Base-by-base conservation (phyloP, 2,797 vertebrate genomes). In the Myiotriccus ornatus region DNA sequence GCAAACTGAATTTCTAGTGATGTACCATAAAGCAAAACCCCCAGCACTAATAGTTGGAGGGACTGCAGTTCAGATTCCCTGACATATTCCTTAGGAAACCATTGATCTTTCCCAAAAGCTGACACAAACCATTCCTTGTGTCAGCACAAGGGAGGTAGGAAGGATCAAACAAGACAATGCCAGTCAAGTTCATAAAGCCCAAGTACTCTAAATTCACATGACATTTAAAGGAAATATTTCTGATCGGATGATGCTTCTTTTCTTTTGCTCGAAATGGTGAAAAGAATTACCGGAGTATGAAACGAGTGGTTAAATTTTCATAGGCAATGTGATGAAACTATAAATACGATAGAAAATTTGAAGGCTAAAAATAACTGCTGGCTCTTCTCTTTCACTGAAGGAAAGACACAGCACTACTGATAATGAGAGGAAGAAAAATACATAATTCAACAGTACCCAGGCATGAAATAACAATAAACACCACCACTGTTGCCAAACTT, bases 301-400 rank as follows among this genome's bases (percentile, higher is more conserved):
- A 89, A 80, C 5, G 7, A 5, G 41, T 46, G 34, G 21, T 73
- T 74, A 50, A 50, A 78, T 64, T 32, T 79, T 87, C 85, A 69
- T 1, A 67, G 60, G 35, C 37, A 93, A 47, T 43, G 21, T 53
- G 84, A 90, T 30, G 39, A 87, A 92, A 78, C 46, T 68, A 84
- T 60, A 80, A 92, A 87, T 64, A 78, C 0, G 1, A 57, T 20
- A 74, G 15, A 62, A 90, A 90, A 62, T 43, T 62, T 12, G 39
- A 91, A 70, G 39, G 59, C 35, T 84, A 69, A 87, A 89, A 89
- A 87, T 84, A 92, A 81, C 50, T 78, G 63, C 71, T 73, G 68
- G 62, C n/a, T 68, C 50, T 60, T 69, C 22, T 46, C 76, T 80
- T 57, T 30, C 56, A 71, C 50, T 87, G 67, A 75, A 94, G 67